Base-by-base conservation (phyloP, 2,113 vertebrate genomes). In the Bufo bufo region DNA sequence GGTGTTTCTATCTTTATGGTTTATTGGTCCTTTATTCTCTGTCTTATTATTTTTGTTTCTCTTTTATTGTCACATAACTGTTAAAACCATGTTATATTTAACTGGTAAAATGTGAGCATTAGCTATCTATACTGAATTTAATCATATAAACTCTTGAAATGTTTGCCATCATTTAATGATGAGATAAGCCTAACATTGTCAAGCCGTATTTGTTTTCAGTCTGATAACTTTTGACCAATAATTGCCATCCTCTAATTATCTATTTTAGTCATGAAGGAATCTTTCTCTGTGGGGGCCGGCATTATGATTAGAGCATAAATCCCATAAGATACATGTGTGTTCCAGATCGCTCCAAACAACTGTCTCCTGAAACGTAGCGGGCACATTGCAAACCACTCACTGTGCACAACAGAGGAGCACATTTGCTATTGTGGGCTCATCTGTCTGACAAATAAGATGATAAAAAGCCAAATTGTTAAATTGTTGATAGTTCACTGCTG, bases 201-300 rank as follows among this genome's bases (percentile, higher is more conserved):
- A 95, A 94, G 92, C 93, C 93, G 93, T 95, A 93, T 94, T 95
- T 95, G 94, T 93, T 94, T 93, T 96, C 94, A 95, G 94, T 95
- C 94, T 95, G 94, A 95, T 95, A 95, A 95, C 94, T 95, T 94
- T 94, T 95, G 95, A 95, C 94, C 94, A 95, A 95, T 95, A 95
- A 95, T 95, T 95, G 93, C 92, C 92, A 94, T 93, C 91, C 92
- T 93, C 94, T 94, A 95, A 95, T 95, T 94, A 95, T 94, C 95
- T 95, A 92, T 95, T 95, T 95, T 94, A 94, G 93, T 95, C 93
- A 92, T 93, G 94, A 94, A 93, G 94, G 94, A 95, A 95, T 95
- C 93, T 95, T 90, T 88, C 93, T 89, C 94, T 94, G 92, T 90
- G 90, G 94, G 94, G 92, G 93, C 93, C 95, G 94, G 93, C 94